These are phyloP conservation scores for Gila orcuttii DNA, from an alignment of 2,113 vertebrate genomes.

Conservation along the genomic window DNA sequence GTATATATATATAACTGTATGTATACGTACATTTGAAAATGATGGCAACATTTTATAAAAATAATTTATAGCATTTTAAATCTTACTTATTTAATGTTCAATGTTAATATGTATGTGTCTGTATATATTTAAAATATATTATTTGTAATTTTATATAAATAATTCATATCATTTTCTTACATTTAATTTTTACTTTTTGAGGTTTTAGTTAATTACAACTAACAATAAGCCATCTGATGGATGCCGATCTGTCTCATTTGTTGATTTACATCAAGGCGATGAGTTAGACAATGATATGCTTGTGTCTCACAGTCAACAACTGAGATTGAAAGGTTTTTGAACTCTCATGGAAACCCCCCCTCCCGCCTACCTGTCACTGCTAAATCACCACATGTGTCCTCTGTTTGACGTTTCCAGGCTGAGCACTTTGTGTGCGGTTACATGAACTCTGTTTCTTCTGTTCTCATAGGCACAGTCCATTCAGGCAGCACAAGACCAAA, in stretches of 20 bases:
- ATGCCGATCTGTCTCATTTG: background rate
- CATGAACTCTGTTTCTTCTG: conserved; percentile 27
- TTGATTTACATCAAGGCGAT: background rate
- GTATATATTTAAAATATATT: too few species aligned
- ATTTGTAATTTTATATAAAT: too few species aligned
- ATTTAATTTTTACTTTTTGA: too few species aligned
- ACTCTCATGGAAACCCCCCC: conserved; percentile 9
- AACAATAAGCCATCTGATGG: background rate
- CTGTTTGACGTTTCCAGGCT: background rate
- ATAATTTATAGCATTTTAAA: too few species aligned
- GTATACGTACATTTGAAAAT: too few species aligned
- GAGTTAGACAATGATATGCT: background rate
- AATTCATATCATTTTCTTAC: too few species aligned
- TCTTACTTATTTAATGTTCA: too few species aligned
- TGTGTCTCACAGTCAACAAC: background rate
- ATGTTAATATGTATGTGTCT: too few species aligned
- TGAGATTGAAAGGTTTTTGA: background rate
- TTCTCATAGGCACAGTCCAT: conserved; percentile 90
- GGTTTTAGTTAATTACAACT: background rate
- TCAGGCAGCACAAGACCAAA: conserved; percentile 99
- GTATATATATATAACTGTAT: too few species aligned
- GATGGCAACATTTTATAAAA: too few species aligned
- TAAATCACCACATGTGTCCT: background rate
- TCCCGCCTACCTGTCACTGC: background rate
- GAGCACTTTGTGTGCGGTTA: background rate